Conservation (phyloP, 2,888 invertebrate genomes). For the Cotesia congregata region DNA sequence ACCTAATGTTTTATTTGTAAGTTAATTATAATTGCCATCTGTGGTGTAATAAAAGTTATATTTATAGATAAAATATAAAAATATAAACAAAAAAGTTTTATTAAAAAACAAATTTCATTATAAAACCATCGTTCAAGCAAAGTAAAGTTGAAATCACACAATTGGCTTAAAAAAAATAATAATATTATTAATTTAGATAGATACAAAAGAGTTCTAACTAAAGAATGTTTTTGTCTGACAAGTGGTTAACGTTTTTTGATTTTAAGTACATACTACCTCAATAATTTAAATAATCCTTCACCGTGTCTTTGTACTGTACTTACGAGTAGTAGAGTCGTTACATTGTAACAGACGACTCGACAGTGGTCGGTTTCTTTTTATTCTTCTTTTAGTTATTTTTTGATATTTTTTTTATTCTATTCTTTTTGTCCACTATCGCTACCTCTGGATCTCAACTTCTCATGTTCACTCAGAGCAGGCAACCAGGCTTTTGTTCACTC, state of each 20-base stretch:
- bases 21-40: too few relatives aligned
- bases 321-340: slow-evolving; percentile 7
- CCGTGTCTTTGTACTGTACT: neutral
- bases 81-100: too few relatives aligned
- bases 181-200: neutral
- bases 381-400: slow-evolving; percentile 7
- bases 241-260: neutral
- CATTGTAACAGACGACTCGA: slow-evolving; percentile 23
- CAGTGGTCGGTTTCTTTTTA: slow-evolving; percentile 9
- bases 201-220: neutral
- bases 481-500: slow-evolving; percentile 15
- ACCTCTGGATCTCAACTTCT: slow-evolving; percentile 18
- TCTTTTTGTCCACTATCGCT: slow-evolving; percentile 20
- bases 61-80: too few relatives aligned
- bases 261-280: neutral
- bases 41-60: too few relatives aligned
- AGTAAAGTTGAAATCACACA: neutral
- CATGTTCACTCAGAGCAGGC: slow-evolving; percentile 23
- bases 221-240: neutral
- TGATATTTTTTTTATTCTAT: slow-evolving; percentile 4
- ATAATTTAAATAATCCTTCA: neutral
- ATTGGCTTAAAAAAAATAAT: neutral
- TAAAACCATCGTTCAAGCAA: neutral
- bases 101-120: too few relatives aligned
- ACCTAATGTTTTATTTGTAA: too few relatives aligned